Evolutionary conservation across 2,888 invertebrate species (phyloP).

Genomic region (Polyploca ridens): DNA sequence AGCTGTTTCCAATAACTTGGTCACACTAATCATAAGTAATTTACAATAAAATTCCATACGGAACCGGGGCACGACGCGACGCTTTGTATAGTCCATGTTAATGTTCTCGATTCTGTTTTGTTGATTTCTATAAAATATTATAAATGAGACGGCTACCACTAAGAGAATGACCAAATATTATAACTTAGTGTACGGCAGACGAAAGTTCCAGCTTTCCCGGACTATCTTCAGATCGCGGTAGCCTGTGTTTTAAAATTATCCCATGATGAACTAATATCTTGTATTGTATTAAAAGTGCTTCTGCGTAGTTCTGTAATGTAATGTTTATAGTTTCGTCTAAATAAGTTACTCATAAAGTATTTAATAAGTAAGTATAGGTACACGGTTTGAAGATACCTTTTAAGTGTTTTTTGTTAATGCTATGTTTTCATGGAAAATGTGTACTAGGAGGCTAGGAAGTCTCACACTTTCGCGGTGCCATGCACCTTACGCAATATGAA

Average conservation of each 20-base stretch:
- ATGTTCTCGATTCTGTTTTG: slow-evolving; percentile 80
- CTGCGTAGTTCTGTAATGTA: no score
- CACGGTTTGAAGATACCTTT: no score
- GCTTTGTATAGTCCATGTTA: slow-evolving; percentile 71
- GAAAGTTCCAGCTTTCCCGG: slow-evolving; percentile 45
- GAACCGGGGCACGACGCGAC: slow-evolving; percentile 65
- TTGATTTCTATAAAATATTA: slow-evolving; percentile 85
- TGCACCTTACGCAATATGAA: slow-evolving; percentile 72
- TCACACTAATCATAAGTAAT: slow-evolving; percentile 72
- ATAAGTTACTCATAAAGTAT: no score
- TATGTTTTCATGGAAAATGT: neutral
- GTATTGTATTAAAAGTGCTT: no score
- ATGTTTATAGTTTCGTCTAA: no score
- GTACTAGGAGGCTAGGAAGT: neutral
- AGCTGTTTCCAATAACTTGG: slow-evolving; percentile 39
- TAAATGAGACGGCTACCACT: slow-evolving; percentile 84
- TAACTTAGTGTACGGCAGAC: slow-evolving; percentile 47
- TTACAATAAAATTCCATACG: slow-evolving; percentile 68
- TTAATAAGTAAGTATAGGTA: no score
- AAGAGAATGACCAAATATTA: slow-evolving; percentile 82
- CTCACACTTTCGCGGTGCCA: slow-evolving; percentile 50
- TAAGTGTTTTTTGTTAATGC: no score
- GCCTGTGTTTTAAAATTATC: neutral
- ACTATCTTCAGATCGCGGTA: neutral
- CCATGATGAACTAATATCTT: neutral